Evolutionary conservation across 2,888 invertebrate species (phyloP).

Genomic region (Formica aserva): DNA sequence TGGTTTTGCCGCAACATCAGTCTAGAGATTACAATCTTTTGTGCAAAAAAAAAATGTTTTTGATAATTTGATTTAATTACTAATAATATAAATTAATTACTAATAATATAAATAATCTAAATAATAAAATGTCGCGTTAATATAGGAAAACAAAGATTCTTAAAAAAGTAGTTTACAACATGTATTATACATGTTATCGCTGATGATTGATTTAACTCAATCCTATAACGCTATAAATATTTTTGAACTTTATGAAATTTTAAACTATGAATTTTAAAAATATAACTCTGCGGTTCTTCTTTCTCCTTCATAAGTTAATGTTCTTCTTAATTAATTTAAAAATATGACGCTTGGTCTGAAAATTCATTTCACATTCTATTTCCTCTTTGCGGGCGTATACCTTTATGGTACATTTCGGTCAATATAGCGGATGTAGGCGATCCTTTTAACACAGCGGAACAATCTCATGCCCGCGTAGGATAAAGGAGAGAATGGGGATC

Average conservation of each 20-base stretch:
- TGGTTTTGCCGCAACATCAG: background rate
- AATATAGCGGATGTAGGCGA: slow-evolving; percentile 48
- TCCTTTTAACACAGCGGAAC: slow-evolving; percentile 53
- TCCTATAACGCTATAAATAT: background rate
- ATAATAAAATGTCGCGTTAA: slow-evolving; percentile 5
- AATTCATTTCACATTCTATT: slow-evolving; percentile 66
- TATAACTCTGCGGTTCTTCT: background rate
- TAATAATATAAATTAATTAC: background rate
- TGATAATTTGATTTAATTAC: background rate
- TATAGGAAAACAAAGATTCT: background rate
- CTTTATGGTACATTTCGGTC: slow-evolving; percentile 55
- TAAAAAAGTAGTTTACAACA: background rate
- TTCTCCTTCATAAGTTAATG: background rate
- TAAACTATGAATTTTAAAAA: background rate
- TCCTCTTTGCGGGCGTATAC: slow-evolving; percentile 53
- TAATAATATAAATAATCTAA: no score
- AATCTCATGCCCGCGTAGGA: slow-evolving; percentile 37
- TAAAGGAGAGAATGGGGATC: background rate
- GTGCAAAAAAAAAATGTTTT: background rate
- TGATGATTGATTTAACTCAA: background rate
- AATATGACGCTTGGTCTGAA: background rate
- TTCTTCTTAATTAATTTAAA: background rate
- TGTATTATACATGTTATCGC: background rate
- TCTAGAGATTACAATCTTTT: background rate
- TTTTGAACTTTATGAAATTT: background rate